These are phyloP conservation scores for Chaetoderma sp. DNA, from an alignment of 2,888 invertebrate genomes.

Conservation along the genomic window DNA sequence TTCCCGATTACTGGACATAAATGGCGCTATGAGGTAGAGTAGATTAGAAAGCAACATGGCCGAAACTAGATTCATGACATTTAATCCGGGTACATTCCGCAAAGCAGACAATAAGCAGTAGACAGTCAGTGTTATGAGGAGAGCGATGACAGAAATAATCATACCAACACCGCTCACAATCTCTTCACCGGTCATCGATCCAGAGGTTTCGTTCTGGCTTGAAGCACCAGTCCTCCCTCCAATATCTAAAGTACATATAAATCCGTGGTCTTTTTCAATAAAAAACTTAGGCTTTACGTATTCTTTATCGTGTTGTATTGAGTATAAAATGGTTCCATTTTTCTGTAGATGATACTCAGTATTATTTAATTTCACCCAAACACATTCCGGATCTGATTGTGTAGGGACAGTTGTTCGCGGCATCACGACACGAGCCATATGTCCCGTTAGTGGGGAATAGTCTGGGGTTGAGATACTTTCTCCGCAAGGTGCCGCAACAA, in stretches of 20 bases:
- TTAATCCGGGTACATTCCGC: slow-evolving; percentile 72
- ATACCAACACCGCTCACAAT: slow-evolving; percentile 76
- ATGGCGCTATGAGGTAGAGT: slow-evolving; percentile 71
- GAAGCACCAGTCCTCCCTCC: slow-evolving; percentile 21
- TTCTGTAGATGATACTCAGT: slow-evolving; percentile 22
- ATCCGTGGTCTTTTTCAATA: slow-evolving; percentile 20
- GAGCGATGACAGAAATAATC: slow-evolving; percentile 72
- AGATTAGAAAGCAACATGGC: slow-evolving; percentile 71
- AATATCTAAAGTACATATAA: slow-evolving; percentile 34
- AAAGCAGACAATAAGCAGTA: slow-evolving; percentile 71
- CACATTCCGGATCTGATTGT: slow-evolving; percentile 10
- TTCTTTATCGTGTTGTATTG: background rate
- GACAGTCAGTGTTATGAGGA: slow-evolving; percentile 70
- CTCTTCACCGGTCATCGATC: slow-evolving; percentile 24
- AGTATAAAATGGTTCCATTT: slow-evolving; percentile 21
- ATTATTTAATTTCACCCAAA: slow-evolving; percentile 13
- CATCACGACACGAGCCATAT: slow-evolving; percentile 15
- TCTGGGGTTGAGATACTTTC: background rate
- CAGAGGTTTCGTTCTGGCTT: slow-evolving; percentile 1
- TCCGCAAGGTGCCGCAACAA: too few relatives aligned
- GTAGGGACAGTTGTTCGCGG: slow-evolving; percentile 10
- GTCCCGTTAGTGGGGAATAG: slow-evolving; percentile 3
- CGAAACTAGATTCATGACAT: slow-evolving; percentile 72
- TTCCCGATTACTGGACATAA: background rate
- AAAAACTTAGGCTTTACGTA: slow-evolving; percentile 26